Conservation (phyloP, 2,888 invertebrate species). For the Tholera decimalis region DNA sequence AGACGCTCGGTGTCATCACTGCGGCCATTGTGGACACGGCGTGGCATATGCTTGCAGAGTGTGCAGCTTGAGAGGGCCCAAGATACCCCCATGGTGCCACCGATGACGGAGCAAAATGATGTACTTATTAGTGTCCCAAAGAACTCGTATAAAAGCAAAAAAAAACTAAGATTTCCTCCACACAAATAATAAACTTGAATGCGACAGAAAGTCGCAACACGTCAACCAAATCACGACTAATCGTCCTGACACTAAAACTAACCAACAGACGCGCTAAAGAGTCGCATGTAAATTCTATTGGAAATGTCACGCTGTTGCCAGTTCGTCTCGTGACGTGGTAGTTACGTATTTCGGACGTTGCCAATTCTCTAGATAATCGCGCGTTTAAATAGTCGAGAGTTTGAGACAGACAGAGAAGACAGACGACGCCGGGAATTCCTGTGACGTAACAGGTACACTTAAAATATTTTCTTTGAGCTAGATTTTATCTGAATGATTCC, state of each 20-base stretch:
- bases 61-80: no score
- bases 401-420: constrained; percentile 14
- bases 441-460: constrained; percentile 36
- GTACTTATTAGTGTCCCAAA: no score
- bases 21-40: no score
- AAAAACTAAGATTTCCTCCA: no score
- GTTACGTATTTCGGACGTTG: constrained; percentile 59
- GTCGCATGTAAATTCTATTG: constrained; percentile 55
- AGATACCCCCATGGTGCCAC: no score
- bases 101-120: no score
- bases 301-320: constrained; percentile 57
- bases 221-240: constrained; percentile 11
- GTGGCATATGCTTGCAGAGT: no score
- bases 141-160: no score
- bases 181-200: background rate
- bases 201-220: constrained; percentile 25
- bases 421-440: constrained; percentile 46
- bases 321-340: constrained; percentile 51
- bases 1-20: no score
- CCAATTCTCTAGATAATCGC: constrained; percentile 50
- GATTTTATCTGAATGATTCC: constrained; percentile 6
- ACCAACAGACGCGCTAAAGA: constrained; percentile 40
- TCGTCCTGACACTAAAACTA: constrained; percentile 16
- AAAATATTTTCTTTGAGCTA: constrained; percentile 28
- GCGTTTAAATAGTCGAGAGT: constrained; percentile 50